Base-by-base conservation (phyloP, 35 echinoderm and acorn worm genomes). In the Stichopus chloronotus region DNA sequence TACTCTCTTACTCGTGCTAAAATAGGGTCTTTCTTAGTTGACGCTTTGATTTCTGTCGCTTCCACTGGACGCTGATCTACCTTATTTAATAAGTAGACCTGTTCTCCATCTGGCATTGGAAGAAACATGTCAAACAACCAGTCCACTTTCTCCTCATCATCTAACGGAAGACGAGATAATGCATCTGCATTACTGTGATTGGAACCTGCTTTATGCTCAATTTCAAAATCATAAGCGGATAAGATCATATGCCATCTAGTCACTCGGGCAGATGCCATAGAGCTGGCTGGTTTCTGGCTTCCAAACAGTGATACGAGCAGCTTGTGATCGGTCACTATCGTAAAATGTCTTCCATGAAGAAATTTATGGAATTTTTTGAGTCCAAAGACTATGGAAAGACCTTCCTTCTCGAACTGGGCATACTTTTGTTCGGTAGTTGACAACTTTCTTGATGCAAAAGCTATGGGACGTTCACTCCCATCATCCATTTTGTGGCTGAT, bases 331-430 rank as follows among this genome's bases (percentile, higher is more conserved):
- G 95, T 96, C 14, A 72, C 53, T 30, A 96, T 90, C 0, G 86
- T 95, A 58, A 43, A 43, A 19, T 94, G 25, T 52, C 92, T 85
- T 79, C 80, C 91, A 77, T 94, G 84, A 17, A 94, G 84, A 53
- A 72, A 96, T 57, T 88, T 92, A 59, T 90, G 95, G 53, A 80
- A 96, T 59, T 94, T 94, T 55, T 94, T 92, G 7, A 96, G 52
- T 25, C 95, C 92, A 76, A 83, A 93, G 12, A 96, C 86, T 58
- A 91, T 91, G 3, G 91, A 81, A 6, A 53, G 78, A 11, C 22
- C 88, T 81, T 96, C 95, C 43, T 88, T 94, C 11, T 94, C 95
- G 20, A 81, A 92, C 71, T 94, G 95, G 8, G 95, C 90, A 84
- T 94, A 96, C 22, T 96, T 96, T 52, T 76, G 6, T 56, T 96